Evolutionary conservation across 2,888 invertebrate species (phyloP), one percentile per base, ranked within the genome.

Genomic region (Ochropleura leucogaster): DNA sequence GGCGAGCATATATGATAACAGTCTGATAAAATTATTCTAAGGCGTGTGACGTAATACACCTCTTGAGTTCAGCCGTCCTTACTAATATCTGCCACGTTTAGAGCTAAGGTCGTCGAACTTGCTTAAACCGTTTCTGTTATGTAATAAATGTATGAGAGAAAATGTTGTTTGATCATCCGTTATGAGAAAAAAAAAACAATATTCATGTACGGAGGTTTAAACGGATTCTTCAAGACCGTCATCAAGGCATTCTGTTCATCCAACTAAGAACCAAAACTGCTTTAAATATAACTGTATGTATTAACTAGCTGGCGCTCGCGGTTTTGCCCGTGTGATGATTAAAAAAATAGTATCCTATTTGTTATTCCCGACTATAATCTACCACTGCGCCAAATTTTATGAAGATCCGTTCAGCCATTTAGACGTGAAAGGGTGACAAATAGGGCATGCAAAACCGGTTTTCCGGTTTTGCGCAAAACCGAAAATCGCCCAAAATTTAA

Each of bases 21-120:
- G 42, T 30, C 59, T 47, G 46, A 72, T 73, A 49, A 16, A 55
- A 64, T 77, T 64, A 70, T 76, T 74, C 47, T 57, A 44, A 68
- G 64, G 65, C 40, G 16, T 65, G 8, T 69, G 70, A 82, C 65
- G 51, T 77, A 64, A 79, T 51, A 68, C 47, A 51, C 68, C 63
- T 42, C 44, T 60, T 59, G 60, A 68, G 76, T 47, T 68, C 72
- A 59, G 49, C 4, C 55, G 60, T 68, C 67, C 57, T 71, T 14
- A 59, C 42, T 49, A 70, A 72, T 60, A 73, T 74, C 47, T 57
- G 74, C 55, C 72, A 62, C 53, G 72, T 73, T 75, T 76, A 77
- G 66, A 80, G 67, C 62, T 10, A 62, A 64, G 71, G 74, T 64
- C 73, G 47, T 60, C 42, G 80, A 68, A 74, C 68, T 68, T n/a